Conservation (phyloP, 2,113 vertebrate genomes). For the Halcyon malimbica region DNA sequence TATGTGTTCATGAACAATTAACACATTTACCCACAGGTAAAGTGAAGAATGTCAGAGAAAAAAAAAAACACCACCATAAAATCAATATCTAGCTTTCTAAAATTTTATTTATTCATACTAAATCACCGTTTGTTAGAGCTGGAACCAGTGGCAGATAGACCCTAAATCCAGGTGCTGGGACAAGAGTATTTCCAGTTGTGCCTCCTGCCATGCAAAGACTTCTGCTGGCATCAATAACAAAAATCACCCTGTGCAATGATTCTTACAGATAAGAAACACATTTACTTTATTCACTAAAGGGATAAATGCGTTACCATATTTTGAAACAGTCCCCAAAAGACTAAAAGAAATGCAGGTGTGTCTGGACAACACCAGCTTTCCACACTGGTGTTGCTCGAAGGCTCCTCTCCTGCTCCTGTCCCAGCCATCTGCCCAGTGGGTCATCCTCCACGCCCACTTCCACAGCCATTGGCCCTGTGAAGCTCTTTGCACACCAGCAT, state of each 20-base stretch:
- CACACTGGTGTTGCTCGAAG: background rate
- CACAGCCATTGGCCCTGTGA: accelerated
- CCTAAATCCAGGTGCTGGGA: background rate
- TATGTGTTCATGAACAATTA: background rate
- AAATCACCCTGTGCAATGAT: accelerated
- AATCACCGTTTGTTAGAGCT: background rate
- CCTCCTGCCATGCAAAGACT: background rate
- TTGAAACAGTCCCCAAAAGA: background rate
- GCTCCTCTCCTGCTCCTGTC: background rate
- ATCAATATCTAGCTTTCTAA: background rate
- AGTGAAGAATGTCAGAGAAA: background rate
- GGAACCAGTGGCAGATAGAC: background rate
- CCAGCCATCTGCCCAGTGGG: background rate
- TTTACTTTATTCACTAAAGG: background rate
- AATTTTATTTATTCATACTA: no score
- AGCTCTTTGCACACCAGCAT: accelerated
- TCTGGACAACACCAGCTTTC: background rate
- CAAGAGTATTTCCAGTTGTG: background rate
- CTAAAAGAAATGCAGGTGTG: background rate
- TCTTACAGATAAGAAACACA: background rate
- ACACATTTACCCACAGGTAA: background rate
- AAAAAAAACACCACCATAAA: background rate
- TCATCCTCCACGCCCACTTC: accelerated
- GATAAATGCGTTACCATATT: background rate
- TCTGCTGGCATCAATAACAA: background rate